These are phyloP conservation scores for roundworm (Caenorhabditis elegans) DNA, from an alignment of 1,140 invertebrate species.

Conservation along the genomic window WBcel235 BX284606.5:5574001-5574500, in stretches of 20 bases:
- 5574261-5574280: background rate
- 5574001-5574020: background rate
- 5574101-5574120: background rate
- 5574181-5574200: background rate
- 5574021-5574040: background rate
- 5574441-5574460: too few species aligned
- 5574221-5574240: slow-evolving; percentile 26
- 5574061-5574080: background rate
- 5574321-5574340: slow-evolving; percentile 21
- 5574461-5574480: too few species aligned
- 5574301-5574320: background rate
- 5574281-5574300: background rate
- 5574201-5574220: slow-evolving; percentile 9
- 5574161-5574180: too few species aligned
- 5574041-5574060: background rate
- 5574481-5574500: background rate
- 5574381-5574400: too few species aligned
- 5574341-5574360: background rate
- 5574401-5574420: too few species aligned
- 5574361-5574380: background rate
- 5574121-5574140: too few species aligned
- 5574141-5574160: too few species aligned
- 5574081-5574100: background rate
- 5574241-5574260: slow-evolving; percentile 8
- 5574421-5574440: background rate